These are phyloP conservation scores for Amniataba percoides DNA, from an alignment of 2,797 vertebrate species.

Conservation along the genomic window DNA sequence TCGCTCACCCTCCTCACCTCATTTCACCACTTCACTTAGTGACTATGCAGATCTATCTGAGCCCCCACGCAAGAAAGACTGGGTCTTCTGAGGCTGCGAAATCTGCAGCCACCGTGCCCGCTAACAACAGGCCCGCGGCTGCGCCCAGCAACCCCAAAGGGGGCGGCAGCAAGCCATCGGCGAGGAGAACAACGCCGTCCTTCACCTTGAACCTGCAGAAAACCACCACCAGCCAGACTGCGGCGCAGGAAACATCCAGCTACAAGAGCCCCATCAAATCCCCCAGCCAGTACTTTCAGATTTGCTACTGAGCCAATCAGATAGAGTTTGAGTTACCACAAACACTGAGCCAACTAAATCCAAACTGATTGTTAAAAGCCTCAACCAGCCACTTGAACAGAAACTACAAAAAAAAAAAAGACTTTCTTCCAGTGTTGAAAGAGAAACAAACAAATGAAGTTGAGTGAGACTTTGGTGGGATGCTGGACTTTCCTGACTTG, in stretches of 20 bases:
- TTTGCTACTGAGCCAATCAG: conserved; percentile 83
- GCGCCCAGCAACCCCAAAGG: conserved; percentile 54
- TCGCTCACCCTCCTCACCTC: conserved; percentile 65
- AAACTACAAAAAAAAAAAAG: conserved; percentile 7
- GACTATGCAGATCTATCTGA: conserved; percentile 90
- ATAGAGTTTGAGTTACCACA: not conserved
- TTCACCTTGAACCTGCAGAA: conserved; percentile 85
- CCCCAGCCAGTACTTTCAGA: conserved; percentile 90
- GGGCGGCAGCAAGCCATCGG: conserved; percentile 31
- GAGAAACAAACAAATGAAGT: not conserved
- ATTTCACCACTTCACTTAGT: conserved; percentile 87
- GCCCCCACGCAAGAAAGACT: conserved; percentile 86
- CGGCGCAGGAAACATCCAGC: conserved; percentile 80
- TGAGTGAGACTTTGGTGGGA: not conserved
- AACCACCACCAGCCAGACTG: conserved; percentile 79
- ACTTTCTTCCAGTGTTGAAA: not conserved
- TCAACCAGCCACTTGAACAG: not conserved
- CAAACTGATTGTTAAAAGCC: not conserved
- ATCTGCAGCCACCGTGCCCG: conserved; percentile 35
- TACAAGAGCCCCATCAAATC: conserved; percentile 90
- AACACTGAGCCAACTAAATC: not conserved
- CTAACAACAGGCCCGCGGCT: conserved; percentile 62
- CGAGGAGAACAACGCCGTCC: conserved; percentile 72
- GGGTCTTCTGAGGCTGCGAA: conserved; percentile 78
- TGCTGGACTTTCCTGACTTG: not conserved